A percentile compares a stretch with the other conserved stretches of the same genome.
phyloP scores from a whole-genome alignment of 2,113 vertebrate species.

The Caranx ignobilis region DNA sequence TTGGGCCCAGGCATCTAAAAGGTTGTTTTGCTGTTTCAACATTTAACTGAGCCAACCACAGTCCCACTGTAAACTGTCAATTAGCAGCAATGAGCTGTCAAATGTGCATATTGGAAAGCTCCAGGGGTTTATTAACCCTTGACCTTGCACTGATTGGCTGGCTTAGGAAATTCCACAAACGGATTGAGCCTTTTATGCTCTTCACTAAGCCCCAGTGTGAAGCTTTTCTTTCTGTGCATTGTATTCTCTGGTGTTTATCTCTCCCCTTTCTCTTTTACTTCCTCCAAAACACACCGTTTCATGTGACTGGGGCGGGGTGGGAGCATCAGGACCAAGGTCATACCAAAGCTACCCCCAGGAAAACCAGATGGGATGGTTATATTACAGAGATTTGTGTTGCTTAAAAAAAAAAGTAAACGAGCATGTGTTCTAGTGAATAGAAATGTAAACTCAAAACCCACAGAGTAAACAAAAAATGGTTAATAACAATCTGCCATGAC shows the following conservation, averaged over 20 bases:
- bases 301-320: slow-evolving; percentile 9
- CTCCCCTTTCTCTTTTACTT: slow-evolving; percentile 55
- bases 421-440: not conserved
- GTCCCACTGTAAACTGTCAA: slow-evolving; percentile 28
- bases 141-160: slow-evolving; percentile 59
- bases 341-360: not conserved
- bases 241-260: slow-evolving; percentile 56
- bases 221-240: slow-evolving; percentile 54
- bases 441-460: slow-evolving; percentile 26
- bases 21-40: slow-evolving; percentile 26
- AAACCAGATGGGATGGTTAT: slow-evolving; percentile 3
- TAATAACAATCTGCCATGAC: slow-evolving; percentile 32
- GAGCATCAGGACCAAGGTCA: not conserved
- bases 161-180: slow-evolving; percentile 68
- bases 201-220: slow-evolving; percentile 26
- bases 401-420: slow-evolving; percentile 1
- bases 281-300: slow-evolving; percentile 46
- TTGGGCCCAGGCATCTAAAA: not conserved
- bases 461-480: slow-evolving; percentile 14
- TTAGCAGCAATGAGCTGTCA: slow-evolving; percentile 45
- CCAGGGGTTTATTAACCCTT: slow-evolving; percentile 61
- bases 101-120: slow-evolving; percentile 18
- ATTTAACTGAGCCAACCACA: slow-evolving; percentile 6
- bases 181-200: slow-evolving; percentile 44
- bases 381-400: not conserved